Conservation (phyloP, 1,140 invertebrate genomes). For the Heliothis virescens region DNA sequence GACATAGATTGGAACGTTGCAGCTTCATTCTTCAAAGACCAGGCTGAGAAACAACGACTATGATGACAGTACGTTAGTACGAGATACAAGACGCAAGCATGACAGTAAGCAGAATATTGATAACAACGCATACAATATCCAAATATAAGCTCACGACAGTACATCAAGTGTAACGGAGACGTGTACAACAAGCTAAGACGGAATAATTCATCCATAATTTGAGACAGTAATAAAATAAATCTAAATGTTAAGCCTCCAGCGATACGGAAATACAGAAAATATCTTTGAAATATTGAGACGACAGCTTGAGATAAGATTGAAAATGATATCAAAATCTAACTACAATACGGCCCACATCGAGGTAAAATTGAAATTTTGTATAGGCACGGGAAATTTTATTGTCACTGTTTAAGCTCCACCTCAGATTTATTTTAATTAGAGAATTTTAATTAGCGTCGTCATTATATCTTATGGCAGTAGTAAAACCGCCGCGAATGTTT, state of each 20-base stretch:
- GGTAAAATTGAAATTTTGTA: conserved; percentile 38
- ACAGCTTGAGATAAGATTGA: conserved; percentile 34
- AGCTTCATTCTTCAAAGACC: conserved; percentile 29
- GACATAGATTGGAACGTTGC: conserved; percentile 14
- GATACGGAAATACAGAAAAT: conserved; percentile 28
- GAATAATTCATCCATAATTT: conserved; percentile 25
- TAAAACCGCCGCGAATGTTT: conserved; percentile 31
- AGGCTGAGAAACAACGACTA: conserved; percentile 34
- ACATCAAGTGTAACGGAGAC: conserved; percentile 40
- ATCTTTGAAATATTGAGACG: conserved; percentile 32
- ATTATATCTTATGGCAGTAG: conserved; percentile 33
- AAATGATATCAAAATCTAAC: conserved; percentile 48
- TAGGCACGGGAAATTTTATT: conserved; percentile 41
- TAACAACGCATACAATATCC: conserved; percentile 41
- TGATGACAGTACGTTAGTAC: conserved; percentile 20
- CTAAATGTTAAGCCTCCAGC: conserved; percentile 37
- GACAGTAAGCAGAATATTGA: conserved; percentile 42
- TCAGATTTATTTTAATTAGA: conserved; percentile 42
- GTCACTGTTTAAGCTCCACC: conserved; percentile 54
- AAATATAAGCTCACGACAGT: conserved; percentile 46
- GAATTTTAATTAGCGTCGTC: conserved; percentile 12
- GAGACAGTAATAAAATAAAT: conserved; percentile 36
- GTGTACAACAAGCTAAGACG: conserved; percentile 31
- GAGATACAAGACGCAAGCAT: conserved; percentile 42
- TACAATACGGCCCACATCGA: conserved; percentile 48